Percentiles rank a stretch among this genome's conserved stretches.
These are phyloP conservation scores for Mobula hypostoma DNA, from an alignment of 2,113 vertebrate species.

Conservation along the genomic window DNA sequence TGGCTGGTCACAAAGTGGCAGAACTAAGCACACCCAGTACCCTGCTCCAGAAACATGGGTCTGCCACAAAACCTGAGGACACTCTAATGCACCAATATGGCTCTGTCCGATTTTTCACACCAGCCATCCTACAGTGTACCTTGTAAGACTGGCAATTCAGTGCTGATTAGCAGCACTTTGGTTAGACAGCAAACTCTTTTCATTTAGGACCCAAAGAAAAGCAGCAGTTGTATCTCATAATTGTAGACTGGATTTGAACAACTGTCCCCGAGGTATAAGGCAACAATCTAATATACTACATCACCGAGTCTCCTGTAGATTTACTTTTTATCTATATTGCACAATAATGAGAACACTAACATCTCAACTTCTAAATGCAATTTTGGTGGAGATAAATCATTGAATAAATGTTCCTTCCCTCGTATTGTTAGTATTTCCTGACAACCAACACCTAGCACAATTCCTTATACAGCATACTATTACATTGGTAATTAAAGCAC, in stretches of 20 bases:
- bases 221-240: neutral
- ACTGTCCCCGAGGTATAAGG: neutral
- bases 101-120: neutral
- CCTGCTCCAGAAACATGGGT: neutral
- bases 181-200: neutral
- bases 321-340: neutral
- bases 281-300: neutral
- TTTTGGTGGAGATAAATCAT: neutral
- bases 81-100: neutral
- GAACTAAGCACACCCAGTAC: neutral
- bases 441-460: neutral
- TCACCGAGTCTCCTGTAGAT: neutral
- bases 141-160: constrained; percentile 3
- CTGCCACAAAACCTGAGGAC: neutral
- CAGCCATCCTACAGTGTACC: neutral
- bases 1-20: neutral
- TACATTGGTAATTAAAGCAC: constrained; percentile 6
- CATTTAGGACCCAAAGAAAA: neutral
- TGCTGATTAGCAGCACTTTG: neutral
- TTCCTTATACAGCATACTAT: neutral
- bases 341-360: neutral
- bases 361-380: neutral
- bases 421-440: neutral
- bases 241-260: neutral
- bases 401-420: neutral